Evolutionary conservation across 2,113 vertebrate species (phyloP).

Genomic region (Callipepla californica): DNA sequence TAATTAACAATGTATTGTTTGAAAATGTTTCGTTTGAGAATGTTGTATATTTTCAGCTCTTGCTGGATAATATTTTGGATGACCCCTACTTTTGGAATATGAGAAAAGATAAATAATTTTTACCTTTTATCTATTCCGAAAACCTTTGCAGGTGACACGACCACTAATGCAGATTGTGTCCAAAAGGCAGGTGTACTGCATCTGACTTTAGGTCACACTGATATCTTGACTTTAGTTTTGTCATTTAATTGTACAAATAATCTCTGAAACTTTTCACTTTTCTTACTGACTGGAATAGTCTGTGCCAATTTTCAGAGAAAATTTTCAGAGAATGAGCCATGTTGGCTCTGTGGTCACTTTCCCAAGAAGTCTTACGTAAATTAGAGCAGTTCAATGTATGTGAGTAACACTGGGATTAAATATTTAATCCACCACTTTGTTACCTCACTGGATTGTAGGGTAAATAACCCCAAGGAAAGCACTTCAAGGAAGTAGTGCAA

Average conservation of each 20-base stretch:
- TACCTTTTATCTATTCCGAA: not conserved
- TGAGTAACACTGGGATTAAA: constrained; percentile 8
- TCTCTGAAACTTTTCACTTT: not conserved
- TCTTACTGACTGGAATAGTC: not conserved
- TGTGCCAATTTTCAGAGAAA: not conserved
- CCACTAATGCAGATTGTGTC: not conserved
- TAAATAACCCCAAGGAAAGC: too few species aligned
- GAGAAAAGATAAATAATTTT: not conserved
- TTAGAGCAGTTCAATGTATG: not conserved
- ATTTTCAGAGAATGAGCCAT: not conserved
- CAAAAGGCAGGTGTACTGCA: accelerated
- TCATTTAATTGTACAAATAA: not conserved
- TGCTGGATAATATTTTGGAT: not conserved
- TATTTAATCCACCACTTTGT: not conserved
- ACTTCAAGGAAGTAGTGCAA: too few species aligned
- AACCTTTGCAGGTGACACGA: not conserved
- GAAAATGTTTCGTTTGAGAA: not conserved
- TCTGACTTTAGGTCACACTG: not conserved
- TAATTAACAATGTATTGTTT: not conserved
- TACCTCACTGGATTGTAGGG: not conserved
- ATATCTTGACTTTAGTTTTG: not conserved
- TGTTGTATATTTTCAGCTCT: not conserved
- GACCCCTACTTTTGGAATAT: not conserved
- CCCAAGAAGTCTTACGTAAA: not conserved
- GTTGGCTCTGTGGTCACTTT: not conserved